A percentile compares a stretch with the other conserved stretches of the same genome.
These are phyloP conservation scores for Plecotus auritus DNA, from an alignment of 2,113 vertebrate genomes.

Conservation along the genomic window DNA sequence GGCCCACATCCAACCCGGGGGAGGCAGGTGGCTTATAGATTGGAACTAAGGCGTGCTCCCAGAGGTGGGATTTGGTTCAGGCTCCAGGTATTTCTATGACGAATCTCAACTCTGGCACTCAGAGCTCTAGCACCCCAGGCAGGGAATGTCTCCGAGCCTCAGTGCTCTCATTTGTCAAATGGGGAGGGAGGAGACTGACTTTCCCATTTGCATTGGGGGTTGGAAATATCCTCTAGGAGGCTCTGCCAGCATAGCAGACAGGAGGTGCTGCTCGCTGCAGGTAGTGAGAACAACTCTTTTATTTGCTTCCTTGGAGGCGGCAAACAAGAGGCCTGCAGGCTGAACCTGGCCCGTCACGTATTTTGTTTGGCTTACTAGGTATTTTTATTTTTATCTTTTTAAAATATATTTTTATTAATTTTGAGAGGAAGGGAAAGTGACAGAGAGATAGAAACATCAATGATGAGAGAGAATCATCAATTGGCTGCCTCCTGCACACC, in stretches of 20 bases:
- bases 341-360: accelerated
- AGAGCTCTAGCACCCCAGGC: accelerated
- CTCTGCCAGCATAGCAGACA: accelerated
- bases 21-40: neutral
- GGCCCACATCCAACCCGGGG: accelerated
- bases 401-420: no score
- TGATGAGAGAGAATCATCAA: no score
- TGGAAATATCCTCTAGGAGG: neutral
- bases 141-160: neutral
- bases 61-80: neutral
- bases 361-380: neutral
- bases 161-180: accelerated
- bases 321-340: neutral
- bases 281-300: accelerated
- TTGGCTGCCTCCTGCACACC: no score
- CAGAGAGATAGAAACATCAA: no score
- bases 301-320: accelerated
- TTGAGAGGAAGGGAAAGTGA: no score
- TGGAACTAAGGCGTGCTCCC: neutral
- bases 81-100: neutral
- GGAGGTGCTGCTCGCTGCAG: neutral
- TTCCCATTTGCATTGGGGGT: neutral
- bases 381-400: neutral
- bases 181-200: no score
- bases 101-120: neutral